A percentile compares a stretch with the other conserved stretches of the same genome.
phyloP scores from a whole-genome alignment of 1,140 invertebrate species.

The Heliconius nattereri region DNA sequence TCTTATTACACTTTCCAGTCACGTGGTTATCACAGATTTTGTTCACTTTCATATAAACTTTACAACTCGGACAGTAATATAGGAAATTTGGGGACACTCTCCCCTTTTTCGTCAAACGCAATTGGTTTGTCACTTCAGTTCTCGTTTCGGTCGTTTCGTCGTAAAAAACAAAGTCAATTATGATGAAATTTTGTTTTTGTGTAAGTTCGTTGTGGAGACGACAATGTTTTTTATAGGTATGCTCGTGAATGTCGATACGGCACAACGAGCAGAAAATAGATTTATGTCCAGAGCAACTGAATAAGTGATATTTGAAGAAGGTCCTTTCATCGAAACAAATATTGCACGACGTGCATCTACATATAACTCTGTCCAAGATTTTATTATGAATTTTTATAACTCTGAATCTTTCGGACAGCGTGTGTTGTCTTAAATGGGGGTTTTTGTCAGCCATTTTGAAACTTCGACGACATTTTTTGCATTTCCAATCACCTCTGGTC shows the following conservation, averaged over 20 bases:
- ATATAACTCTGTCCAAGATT: constrained; percentile 33
- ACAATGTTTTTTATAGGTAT: constrained; percentile 28
- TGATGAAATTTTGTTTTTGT: constrained; percentile 32
- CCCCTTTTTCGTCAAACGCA: no score
- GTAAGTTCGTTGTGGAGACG: constrained; percentile 14
- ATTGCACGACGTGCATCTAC: constrained; percentile 38
- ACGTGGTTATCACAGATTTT: constrained; percentile 15
- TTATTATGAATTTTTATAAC: constrained; percentile 24
- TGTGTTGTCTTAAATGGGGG: constrained; percentile 41
- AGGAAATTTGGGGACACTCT: not conserved
- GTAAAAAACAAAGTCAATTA: constrained; percentile 29
- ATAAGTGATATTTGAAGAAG: constrained; percentile 25
- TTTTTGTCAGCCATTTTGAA: constrained; percentile 36
- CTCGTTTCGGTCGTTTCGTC: not conserved
- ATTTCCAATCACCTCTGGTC: constrained; percentile 41
- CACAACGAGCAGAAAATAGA: constrained; percentile 27
- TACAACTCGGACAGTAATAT: constrained; percentile 37
- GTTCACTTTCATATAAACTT: constrained; percentile 27
- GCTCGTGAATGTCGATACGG: constrained; percentile 28
- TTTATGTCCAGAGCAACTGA: constrained; percentile 19
- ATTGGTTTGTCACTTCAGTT: no score
- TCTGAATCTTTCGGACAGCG: constrained; percentile 34
- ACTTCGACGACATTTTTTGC: constrained; percentile 32
- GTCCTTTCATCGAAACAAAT: constrained; percentile 37
- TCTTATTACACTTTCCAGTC: constrained; percentile 16